These are phyloP conservation scores for Acanthaster planci DNA, from an alignment of 35 echinoderm and acorn worm genomes.

Conservation along the genomic window DNA sequence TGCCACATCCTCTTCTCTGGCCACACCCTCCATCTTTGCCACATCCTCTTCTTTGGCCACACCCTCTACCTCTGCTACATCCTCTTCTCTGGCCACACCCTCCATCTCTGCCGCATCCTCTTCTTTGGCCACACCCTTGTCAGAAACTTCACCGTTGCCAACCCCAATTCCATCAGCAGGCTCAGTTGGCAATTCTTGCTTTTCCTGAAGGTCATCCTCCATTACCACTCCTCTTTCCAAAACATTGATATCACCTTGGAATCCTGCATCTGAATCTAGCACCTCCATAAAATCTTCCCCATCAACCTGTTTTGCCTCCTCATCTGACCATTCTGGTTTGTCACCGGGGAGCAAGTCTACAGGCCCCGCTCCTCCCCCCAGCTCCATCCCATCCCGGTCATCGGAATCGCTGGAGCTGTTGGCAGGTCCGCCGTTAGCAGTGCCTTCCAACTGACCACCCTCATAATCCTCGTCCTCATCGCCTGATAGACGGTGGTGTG, in stretches of 20 bases:
- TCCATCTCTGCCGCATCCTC: too few species aligned
- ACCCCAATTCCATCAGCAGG: not conserved
- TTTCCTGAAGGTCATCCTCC: not conserved
- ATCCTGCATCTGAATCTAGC: not conserved
- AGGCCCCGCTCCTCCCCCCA: not conserved
- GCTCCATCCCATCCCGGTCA: not conserved
- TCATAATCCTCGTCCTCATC: constrained; percentile 34
- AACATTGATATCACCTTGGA: not conserved
- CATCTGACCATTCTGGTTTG: not conserved
- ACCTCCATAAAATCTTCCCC: not conserved
- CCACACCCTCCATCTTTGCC: too few species aligned
- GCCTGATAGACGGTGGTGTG: constrained; percentile 32
- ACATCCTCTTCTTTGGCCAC: not conserved
- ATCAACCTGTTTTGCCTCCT: not conserved
- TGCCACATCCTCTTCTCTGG: too few species aligned
- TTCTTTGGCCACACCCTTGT: too few species aligned
- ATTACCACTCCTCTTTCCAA: not conserved
- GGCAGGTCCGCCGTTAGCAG: not conserved
- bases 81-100: too few species aligned
- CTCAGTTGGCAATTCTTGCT: not conserved
- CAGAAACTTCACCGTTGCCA: too few species aligned
- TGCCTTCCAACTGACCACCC: not conserved
- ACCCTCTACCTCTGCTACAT: too few species aligned
- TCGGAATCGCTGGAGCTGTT: constrained; percentile 17
- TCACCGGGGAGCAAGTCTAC: not conserved